These are phyloP conservation scores for Buphagus erythrorhynchus DNA, from an alignment of 2,797 vertebrate genomes.

Conservation along the genomic window DNA sequence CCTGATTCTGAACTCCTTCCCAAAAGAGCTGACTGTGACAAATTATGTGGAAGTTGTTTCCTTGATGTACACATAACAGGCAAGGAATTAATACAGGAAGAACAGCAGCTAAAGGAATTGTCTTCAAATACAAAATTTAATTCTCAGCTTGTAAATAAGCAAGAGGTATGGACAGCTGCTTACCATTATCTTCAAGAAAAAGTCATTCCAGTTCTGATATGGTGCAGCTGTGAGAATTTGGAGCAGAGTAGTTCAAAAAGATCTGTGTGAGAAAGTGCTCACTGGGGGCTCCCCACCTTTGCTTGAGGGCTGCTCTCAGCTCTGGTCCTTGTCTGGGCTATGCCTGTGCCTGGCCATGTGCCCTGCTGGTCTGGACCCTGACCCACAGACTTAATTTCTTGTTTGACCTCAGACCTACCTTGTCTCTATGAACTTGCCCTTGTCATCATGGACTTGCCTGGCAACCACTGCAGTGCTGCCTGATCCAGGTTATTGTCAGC, in stretches of 20 bases:
- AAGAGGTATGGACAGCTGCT: not conserved
- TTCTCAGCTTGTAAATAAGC: not conserved
- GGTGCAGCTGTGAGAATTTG: not conserved
- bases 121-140: not conserved
- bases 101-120: not conserved
- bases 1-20: not conserved
- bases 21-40: not conserved
- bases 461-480: not conserved
- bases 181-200: not conserved
- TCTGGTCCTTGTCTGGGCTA: not conserved
- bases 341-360: accelerated
- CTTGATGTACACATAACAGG: accelerated
- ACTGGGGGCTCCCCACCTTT: not conserved
- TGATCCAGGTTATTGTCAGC: not conserved
- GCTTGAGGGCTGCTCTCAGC: not conserved
- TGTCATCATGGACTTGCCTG: not conserved
- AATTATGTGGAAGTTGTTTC: not conserved
- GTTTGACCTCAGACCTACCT: not conserved
- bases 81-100: not conserved
- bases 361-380: not conserved
- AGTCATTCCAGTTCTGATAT: not conserved
- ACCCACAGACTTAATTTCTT: not conserved
- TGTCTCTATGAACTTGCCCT: not conserved
- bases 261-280: not conserved
- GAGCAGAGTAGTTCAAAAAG: not conserved